Base-by-base conservation (phyloP, 2,888 invertebrate species). In the Dioctria linearis region DNA sequence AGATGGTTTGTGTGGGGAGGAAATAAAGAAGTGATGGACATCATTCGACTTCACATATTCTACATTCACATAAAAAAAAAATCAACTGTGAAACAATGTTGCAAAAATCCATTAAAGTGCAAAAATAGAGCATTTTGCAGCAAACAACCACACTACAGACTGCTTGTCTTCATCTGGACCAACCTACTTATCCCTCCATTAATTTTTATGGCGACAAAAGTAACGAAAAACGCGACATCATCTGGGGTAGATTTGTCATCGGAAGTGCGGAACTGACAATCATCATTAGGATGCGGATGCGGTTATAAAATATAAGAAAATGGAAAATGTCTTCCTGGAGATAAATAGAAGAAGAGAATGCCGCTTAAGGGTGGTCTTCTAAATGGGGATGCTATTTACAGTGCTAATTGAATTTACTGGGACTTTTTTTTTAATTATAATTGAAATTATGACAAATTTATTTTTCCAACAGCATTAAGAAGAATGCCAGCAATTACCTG, bases 161-260 rank as follows among this genome's bases (percentile, higher is more conserved):
- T 61, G 61, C 61, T 61, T 61, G 61, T 6, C 39, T 25, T 61
- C 39, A 8, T 61, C 37, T 54, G 54, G 11, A 54, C 61, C 37
- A 61, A 61, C 61, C 61, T 39, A 61, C 61, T 61, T 61, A 39
- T 37, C 39, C 37, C 61, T 39, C 61, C 61, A 61, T 61, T 61
- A 61, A 61, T 37, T 61, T 54, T 61, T 61, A 61, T 61, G 61
- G 61, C 61, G 61, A 61, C 61, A 61, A 39, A 61, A 61, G 61
- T 11, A 4, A 5, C 25, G 39, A 39, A 61, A 61, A 54, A 54
- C n/a, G n/a, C 54, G 61, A 61, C 61, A 39, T 61, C 61, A 5
- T 61, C 61, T 61, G n/a, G 37, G 39, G 61, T 13, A 61, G 61
- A 61, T 61, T 3, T 37, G 25, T n/a, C 39, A 61, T 39, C 37